These are phyloP conservation scores for Zaprionus bogoriensis DNA, from an alignment of 2,888 invertebrate species.

Conservation along the genomic window DNA sequence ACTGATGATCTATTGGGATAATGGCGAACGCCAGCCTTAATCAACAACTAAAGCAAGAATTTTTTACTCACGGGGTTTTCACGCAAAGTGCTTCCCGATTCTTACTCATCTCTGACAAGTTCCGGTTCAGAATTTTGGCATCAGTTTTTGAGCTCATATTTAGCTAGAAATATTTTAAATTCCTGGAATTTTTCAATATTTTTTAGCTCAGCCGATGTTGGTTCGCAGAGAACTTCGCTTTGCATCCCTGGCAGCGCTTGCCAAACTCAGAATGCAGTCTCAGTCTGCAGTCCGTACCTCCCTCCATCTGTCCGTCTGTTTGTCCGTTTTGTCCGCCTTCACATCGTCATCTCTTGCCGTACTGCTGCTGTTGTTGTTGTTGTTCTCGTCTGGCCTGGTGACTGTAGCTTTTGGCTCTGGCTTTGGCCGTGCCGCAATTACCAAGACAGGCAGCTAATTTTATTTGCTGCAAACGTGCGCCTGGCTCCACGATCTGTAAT, in stretches of 20 bases:
- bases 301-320: background rate
- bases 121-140: no score
- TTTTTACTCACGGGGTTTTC: background rate
- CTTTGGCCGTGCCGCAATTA: slow-evolving; percentile 66
- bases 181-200: no score
- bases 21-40: background rate
- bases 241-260: slow-evolving; percentile 38
- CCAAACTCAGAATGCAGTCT: slow-evolving; percentile 44
- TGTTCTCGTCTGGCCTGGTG: slow-evolving; percentile 27
- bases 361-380: slow-evolving; percentile 20
- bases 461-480: slow-evolving; percentile 72
- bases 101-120: background rate
- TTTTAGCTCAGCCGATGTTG: no score
- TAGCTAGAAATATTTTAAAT: no score
- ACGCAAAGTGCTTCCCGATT: background rate
- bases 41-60: background rate
- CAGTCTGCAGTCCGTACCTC: background rate
- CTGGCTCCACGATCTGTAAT: slow-evolving; percentile 30
- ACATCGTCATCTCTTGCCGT: slow-evolving; percentile 19
- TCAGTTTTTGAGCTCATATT: background rate
- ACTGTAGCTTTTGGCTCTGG: slow-evolving; percentile 39
- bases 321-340: slow-evolving; percentile 1
- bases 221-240: background rate
- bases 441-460: slow-evolving; percentile 76
- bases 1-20: background rate